Percentiles rank a stretch among this genome's conserved stretches.
phyloP scores from a whole-genome alignment of 2,113 vertebrate species.

The Mesocricetus auratus region DNA sequence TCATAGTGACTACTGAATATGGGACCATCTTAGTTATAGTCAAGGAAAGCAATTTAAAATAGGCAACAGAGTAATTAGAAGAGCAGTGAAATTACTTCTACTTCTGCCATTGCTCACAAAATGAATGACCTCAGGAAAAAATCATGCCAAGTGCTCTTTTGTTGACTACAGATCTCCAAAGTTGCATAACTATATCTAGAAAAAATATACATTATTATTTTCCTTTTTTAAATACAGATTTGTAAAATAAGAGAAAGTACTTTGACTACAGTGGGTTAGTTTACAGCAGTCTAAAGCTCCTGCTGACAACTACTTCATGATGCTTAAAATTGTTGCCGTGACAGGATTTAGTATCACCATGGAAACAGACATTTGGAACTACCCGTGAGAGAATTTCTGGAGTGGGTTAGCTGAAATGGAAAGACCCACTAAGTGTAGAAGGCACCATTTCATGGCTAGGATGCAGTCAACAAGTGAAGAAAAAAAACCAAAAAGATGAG shows the following conservation, averaged over 20 bases:
- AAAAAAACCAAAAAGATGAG: not conserved
- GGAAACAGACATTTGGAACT: not conserved
- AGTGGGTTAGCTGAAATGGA: not conserved
- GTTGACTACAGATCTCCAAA: not conserved
- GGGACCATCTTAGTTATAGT: constrained; percentile 25
- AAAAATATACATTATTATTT: not conserved
- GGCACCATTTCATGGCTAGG: not conserved
- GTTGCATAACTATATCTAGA: not conserved
- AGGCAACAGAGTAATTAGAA: constrained; percentile 31
- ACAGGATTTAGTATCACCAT: not conserved
- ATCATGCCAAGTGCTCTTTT: not conserved
- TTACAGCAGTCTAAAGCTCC: constrained; percentile 7
- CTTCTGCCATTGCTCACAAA: constrained; percentile 13
- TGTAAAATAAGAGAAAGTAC: not conserved
- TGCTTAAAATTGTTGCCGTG: not conserved
- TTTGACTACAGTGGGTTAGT: not conserved
- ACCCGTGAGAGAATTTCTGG: not conserved
- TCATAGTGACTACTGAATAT: constrained; percentile 20
- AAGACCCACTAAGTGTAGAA: not conserved
- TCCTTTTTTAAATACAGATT: not conserved
- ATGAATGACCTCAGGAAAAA: constrained; percentile 32
- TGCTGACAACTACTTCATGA: not conserved
- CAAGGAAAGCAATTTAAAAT: constrained; percentile 60
- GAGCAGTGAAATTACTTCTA: constrained; percentile 1
- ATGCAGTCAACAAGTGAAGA: not conserved